Conservation (phyloP, 2,888 invertebrate species). For the Eucera pruinosa region DNA sequence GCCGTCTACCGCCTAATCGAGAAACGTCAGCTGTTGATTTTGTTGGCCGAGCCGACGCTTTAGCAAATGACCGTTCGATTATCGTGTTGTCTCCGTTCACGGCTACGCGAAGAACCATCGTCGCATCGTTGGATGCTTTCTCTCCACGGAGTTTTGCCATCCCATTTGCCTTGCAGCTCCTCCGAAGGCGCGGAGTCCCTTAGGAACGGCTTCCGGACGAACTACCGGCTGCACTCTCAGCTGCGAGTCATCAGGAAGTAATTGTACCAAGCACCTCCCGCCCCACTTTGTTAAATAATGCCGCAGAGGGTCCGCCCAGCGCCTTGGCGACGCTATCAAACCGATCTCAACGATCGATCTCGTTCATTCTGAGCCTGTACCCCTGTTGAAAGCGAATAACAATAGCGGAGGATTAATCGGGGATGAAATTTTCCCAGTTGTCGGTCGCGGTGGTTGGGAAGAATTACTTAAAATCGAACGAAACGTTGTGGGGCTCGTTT, state of each 20-base stretch:
- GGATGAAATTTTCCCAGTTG: constrained; percentile 16
- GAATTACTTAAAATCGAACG: constrained; percentile 11
- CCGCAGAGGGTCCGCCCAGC: constrained; percentile 28
- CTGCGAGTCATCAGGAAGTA: constrained; percentile 59
- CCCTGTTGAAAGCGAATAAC: not conserved
- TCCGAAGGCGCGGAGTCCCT: constrained; percentile 33
- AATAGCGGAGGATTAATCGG: constrained; percentile 50
- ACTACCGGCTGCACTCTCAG: constrained; percentile 52
- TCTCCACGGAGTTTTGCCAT: not conserved
- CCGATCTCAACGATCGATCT: constrained; percentile 36
- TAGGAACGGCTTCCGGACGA: constrained; percentile 39
- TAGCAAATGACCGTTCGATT: constrained; percentile 38
- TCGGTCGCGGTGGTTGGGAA: not conserved
- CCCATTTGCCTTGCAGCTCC: constrained; percentile 24
- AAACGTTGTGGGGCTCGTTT: not conserved
- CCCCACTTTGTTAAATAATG: constrained; percentile 51
- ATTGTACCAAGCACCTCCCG: constrained; percentile 46
- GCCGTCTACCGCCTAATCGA: constrained; percentile 3
- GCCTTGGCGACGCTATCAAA: constrained; percentile 11
- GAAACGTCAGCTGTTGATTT: constrained; percentile 31
- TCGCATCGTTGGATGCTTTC: not conserved
- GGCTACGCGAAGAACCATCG: not conserved
- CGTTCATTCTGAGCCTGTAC: not conserved
- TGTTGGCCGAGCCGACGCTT: not conserved
- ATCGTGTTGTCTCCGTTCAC: not conserved